phyloP scores from a whole-genome alignment of 2,797 vertebrate genomes.

The Peromyscus nudipes region DNA sequence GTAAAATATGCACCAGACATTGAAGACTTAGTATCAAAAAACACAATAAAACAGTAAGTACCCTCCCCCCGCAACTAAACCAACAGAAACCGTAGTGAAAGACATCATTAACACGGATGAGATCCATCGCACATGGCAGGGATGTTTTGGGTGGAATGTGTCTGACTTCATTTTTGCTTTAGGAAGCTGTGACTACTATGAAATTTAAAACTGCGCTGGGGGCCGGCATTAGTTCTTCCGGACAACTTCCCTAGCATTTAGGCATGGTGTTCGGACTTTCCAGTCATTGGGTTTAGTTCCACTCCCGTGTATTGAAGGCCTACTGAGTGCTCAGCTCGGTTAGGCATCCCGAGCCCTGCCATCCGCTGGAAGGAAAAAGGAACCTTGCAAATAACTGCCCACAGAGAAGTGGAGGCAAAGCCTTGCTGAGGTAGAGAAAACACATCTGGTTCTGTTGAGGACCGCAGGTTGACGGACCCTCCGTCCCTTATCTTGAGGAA shows the following conservation, averaged over 20 bases:
- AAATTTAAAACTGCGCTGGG: conserved; percentile 29
- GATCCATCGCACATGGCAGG: not conserved
- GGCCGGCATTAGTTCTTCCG: not conserved
- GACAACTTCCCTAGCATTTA: not conserved
- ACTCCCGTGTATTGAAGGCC: not conserved
- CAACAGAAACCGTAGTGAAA: not conserved
- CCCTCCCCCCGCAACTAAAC: too few relatives aligned
- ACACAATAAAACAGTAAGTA: not conserved
- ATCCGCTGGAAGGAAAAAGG: not conserved
- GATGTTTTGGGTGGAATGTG: conserved; percentile 42
- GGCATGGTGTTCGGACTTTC: not conserved
- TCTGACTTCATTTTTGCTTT: not conserved
- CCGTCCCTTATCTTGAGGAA: not conserved
- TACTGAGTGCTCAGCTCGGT: not conserved
- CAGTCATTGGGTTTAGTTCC: not conserved
- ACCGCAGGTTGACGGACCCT: not conserved
- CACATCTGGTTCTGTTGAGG: not conserved
- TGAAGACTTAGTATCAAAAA: not conserved
- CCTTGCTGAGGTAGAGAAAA: not conserved
- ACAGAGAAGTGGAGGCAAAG: conserved; percentile 2
- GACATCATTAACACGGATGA: not conserved
- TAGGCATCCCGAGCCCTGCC: not conserved
- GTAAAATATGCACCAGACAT: not conserved
- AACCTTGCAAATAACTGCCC: not conserved
- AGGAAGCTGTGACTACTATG: not conserved